phyloP scores from a whole-genome alignment of 1,140 invertebrate species.

The Papilio machaon region DNA sequence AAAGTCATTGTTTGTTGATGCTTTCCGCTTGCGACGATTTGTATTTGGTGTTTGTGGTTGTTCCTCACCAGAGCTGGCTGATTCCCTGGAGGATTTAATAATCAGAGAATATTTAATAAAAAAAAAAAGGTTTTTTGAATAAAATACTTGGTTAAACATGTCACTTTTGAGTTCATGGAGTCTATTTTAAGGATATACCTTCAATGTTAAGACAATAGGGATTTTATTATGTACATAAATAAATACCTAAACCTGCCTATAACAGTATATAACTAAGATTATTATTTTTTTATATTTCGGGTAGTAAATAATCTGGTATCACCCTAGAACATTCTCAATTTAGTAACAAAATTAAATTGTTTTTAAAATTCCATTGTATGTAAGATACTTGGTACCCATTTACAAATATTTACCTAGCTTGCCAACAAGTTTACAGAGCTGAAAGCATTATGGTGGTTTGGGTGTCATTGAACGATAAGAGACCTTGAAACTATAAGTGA shows the following conservation, averaged over 20 bases:
- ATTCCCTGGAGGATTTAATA: background rate
- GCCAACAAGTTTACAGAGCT: background rate
- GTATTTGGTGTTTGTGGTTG: background rate
- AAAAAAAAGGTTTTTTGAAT: background rate
- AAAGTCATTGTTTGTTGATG: conserved; percentile 45
- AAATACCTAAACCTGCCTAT: no score
- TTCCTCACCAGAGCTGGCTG: background rate
- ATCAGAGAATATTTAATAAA: background rate
- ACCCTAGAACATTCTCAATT: background rate
- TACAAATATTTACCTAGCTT: conserved; percentile 16
- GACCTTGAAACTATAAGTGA: conserved; percentile 11
- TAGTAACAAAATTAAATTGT: background rate
- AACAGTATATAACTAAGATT: no score
- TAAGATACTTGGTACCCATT: background rate
- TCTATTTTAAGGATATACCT: background rate
- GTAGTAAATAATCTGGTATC: no score
- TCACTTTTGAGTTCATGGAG: background rate
- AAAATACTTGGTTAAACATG: background rate
- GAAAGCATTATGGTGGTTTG: background rate
- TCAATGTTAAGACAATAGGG: no score
- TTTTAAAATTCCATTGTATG: background rate
- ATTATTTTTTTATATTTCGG: no score
- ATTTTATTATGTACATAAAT: no score
- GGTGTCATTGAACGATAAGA: conserved; percentile 5
- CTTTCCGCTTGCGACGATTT: conserved; percentile 42